Conservation (phyloP, 2,113 vertebrate genomes). For the Hirundichthys speculiger region DNA sequence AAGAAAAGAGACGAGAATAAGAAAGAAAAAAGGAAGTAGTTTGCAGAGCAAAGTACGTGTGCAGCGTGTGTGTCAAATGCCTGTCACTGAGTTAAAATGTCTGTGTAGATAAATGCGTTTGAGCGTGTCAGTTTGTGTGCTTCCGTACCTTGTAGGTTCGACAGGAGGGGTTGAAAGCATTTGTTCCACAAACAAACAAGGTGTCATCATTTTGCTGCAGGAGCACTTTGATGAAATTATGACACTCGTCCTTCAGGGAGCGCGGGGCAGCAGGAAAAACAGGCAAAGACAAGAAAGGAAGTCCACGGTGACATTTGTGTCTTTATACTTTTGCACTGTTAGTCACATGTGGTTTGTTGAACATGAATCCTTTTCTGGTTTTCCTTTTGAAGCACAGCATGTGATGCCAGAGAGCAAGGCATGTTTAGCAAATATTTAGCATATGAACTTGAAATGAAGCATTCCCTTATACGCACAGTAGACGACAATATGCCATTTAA, state of each 20-base stretch:
- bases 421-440: constrained; percentile 15
- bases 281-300: constrained; percentile 30
- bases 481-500: constrained; percentile 5
- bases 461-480: constrained; percentile 12
- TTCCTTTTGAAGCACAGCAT: constrained; percentile 26
- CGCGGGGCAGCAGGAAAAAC: constrained; percentile 2
- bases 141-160: constrained; percentile 91
- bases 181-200: constrained; percentile 97
- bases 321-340: constrained; percentile 24
- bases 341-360: constrained; percentile 17
- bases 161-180: constrained; percentile 97
- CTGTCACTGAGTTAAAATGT: neutral
- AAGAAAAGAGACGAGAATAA: too few relatives aligned
- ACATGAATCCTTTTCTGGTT: constrained; percentile 12
- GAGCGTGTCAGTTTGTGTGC: neutral
- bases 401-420: neutral
- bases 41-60: neutral
- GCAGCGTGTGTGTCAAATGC: constrained; percentile 1
- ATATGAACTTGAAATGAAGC: neutral
- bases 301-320: constrained; percentile 38
- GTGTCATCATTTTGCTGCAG: constrained; percentile 94
- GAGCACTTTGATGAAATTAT: constrained; percentile 99
- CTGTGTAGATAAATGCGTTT: neutral
- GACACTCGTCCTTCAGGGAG: constrained; percentile 93
- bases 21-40: neutral